A percentile compares a stretch with the other conserved stretches of the same genome.
These are phyloP conservation scores for Takifugu rubripes DNA, from an alignment of 2,797 vertebrate genomes.

Conservation along the genomic window DNA sequence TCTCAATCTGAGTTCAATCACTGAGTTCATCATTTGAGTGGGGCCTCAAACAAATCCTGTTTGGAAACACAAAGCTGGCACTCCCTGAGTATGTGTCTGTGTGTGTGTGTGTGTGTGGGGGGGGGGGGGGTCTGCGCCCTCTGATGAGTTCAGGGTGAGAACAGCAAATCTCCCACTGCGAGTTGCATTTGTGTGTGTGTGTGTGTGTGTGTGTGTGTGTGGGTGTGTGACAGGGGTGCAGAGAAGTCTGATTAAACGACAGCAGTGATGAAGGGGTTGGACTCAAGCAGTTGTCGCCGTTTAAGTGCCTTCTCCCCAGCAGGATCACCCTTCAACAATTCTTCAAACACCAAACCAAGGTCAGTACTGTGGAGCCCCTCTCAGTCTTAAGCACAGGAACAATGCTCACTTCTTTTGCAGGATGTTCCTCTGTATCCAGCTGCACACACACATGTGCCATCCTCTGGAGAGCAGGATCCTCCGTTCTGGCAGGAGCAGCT, in stretches of 20 bases:
- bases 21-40: constrained; percentile 66
- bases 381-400: neutral
- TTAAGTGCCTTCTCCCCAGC: constrained; percentile 52
- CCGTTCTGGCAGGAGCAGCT: constrained; percentile 95
- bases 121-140: constrained; percentile 27
- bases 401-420: constrained; percentile 93
- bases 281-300: constrained; percentile 54
- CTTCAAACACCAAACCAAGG: constrained; percentile 61
- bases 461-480: constrained; percentile 92
- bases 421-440: constrained; percentile 91
- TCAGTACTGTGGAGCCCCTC: constrained; percentile 31
- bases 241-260: constrained; percentile 71
- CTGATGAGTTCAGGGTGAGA: constrained; percentile 66
- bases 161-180: constrained; percentile 58
- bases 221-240: constrained; percentile 21
- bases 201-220: constrained; percentile 5
- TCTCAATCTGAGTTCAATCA: constrained; percentile 56
- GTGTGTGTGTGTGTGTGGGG: too few species aligned
- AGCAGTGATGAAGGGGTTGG: constrained; percentile 69
- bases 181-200: constrained; percentile 16
- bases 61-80: constrained; percentile 47
- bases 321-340: constrained; percentile 44
- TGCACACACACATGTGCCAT: constrained; percentile 92
- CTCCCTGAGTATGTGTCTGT: constrained; percentile 30
- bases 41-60: constrained; percentile 44